Evolutionary conservation across 1,140 invertebrate species (phyloP).

Genomic region (Notospermus geniculatus): DNA sequence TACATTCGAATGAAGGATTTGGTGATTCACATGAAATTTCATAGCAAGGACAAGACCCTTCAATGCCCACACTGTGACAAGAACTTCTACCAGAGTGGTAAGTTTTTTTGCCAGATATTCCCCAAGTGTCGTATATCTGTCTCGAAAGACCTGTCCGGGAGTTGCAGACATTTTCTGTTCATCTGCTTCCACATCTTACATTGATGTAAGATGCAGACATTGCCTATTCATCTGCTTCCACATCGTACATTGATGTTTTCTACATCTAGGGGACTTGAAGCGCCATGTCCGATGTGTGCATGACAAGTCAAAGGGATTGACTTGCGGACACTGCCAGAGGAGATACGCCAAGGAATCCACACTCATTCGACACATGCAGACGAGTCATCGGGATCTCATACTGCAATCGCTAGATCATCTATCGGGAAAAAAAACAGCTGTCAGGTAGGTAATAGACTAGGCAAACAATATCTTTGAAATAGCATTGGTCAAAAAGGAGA

Average conservation of each 20-base stretch:
- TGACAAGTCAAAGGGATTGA: constrained; percentile 32
- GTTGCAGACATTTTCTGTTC: too few species aligned
- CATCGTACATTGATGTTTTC: background rate
- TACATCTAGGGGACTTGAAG: constrained; percentile 43
- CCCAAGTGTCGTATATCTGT: too few species aligned
- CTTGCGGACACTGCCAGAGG: constrained; percentile 42
- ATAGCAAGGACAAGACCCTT: constrained; percentile 49
- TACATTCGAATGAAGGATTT: constrained; percentile 51
- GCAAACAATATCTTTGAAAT: too few species aligned
- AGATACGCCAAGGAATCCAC: constrained; percentile 46
- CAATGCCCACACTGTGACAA: constrained; percentile 47
- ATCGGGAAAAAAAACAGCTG: too few species aligned
- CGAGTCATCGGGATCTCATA: constrained; percentile 36
- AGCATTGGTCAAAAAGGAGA: too few species aligned
- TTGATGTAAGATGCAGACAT: too few species aligned
- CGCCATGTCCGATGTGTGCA: constrained; percentile 46
- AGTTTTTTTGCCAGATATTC: constrained; percentile 4
- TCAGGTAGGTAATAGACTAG: too few species aligned
- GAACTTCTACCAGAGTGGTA: constrained; percentile 51
- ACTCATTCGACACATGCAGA: constrained; percentile 45
- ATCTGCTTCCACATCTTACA: too few species aligned
- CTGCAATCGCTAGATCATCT: too few species aligned
- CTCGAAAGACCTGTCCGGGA: too few species aligned
- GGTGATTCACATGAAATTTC: constrained; percentile 50
- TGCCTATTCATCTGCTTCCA: background rate